Evolutionary conservation across 2,797 vertebrate species (phyloP).

Genomic region (Masticophis lateralis): DNA sequence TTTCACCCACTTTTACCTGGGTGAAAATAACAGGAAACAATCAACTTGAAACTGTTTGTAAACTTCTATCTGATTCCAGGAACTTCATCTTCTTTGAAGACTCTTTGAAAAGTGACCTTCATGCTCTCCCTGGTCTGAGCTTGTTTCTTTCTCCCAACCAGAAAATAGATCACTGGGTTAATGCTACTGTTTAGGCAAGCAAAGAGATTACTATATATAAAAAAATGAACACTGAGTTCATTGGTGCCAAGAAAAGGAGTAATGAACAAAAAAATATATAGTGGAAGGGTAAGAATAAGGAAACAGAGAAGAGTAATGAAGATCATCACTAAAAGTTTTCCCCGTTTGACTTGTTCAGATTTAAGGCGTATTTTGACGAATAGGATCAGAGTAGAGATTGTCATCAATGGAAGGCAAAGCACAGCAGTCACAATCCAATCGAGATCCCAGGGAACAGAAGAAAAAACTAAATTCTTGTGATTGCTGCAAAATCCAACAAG

Average conservation of each 20-base stretch:
- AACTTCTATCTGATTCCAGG: background rate
- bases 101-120: background rate
- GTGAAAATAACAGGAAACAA: too few relatives aligned
- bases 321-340: background rate
- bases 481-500: background rate
- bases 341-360: background rate
- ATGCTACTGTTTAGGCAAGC: background rate
- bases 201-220: rapidly evolving
- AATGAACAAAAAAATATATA: background rate
- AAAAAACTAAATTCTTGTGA: too few relatives aligned
- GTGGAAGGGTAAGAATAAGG: background rate
- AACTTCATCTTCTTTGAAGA: background rate
- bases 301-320: background rate
- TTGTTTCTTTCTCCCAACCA: background rate
- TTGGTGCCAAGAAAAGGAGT: too few relatives aligned
- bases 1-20: too few relatives aligned
- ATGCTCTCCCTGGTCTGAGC: background rate
- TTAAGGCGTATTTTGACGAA: background rate
- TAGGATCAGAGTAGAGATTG: background rate
- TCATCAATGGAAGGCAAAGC: background rate
- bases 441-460: background rate
- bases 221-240: rapidly evolving
- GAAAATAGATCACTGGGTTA: background rate
- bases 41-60: too few relatives aligned
- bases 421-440: background rate